Evolutionary conservation across 2,113 vertebrate genomes (phyloP).

Genomic region (Dinomys branickii): DNA sequence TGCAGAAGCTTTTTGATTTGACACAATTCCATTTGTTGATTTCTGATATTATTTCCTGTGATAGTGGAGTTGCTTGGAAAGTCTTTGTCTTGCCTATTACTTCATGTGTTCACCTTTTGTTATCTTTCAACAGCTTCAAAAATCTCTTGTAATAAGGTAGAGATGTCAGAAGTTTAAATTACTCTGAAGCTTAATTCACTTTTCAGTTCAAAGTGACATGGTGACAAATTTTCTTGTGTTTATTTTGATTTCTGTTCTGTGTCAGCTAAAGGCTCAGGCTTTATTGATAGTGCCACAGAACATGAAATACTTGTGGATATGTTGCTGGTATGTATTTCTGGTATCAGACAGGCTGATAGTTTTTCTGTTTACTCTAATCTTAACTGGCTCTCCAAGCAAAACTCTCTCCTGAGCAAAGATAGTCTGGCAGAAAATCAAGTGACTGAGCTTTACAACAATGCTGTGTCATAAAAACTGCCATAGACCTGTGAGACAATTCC

Average conservation of each 20-base stretch:
- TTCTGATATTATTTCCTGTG: not conserved
- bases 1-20: not conserved
- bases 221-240: not conserved
- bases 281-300: not conserved
- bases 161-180: not conserved
- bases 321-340: not conserved
- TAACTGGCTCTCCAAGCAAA: not conserved
- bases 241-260: not conserved
- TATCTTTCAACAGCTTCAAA: not conserved
- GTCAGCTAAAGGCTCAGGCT: not conserved
- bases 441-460: not conserved
- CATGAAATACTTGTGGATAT: not conserved
- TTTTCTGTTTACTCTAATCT: not conserved
- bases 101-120: not conserved
- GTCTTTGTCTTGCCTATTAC: not conserved
- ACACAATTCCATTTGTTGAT: not conserved
- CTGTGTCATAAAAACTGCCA: not conserved
- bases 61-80: not conserved
- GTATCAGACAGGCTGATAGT: not conserved
- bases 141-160: not conserved
- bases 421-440: not conserved
- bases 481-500: not conserved
- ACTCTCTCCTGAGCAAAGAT: rapidly evolving
- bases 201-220: not conserved
- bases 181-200: not conserved